Percentiles rank a stretch among this genome's conserved stretches.
Conservation (phyloP, 35 echinoderm and acorn worm species). For the Nesometra sesokonis region DNA sequence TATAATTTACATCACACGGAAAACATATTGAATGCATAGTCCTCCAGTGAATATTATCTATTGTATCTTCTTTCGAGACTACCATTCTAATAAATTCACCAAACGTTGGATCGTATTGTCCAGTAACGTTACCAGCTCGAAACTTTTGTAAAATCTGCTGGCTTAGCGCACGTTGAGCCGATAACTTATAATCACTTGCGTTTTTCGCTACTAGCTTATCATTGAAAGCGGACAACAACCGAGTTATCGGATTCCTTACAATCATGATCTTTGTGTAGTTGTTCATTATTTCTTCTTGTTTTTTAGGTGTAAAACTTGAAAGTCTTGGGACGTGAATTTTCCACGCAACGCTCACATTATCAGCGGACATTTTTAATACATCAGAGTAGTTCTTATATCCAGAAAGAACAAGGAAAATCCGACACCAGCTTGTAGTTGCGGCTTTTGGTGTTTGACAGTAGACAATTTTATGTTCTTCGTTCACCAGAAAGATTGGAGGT, state of each 20-base stretch:
- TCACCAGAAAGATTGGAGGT: slow-evolving; percentile 11
- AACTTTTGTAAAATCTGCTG: background rate
- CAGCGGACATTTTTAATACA: background rate
- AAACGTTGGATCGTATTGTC: slow-evolving; percentile 24
- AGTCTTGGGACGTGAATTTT: background rate
- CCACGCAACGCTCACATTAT: background rate
- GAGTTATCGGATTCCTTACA: slow-evolving; percentile 45
- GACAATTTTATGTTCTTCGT: slow-evolving; percentile 41
- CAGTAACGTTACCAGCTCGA: background rate
- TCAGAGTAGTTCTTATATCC: slow-evolving; percentile 3
- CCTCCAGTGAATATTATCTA: slow-evolving; percentile 31
- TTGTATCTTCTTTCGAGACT: background rate
- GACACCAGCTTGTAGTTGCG: slow-evolving; percentile 37
- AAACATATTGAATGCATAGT: slow-evolving; percentile 25
- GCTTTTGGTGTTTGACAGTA: slow-evolving; percentile 56
- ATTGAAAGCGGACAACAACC: slow-evolving; percentile 40
- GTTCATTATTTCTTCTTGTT: slow-evolving; percentile 5
- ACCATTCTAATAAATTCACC: slow-evolving; percentile 35
- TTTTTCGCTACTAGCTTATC: slow-evolving; percentile 22
- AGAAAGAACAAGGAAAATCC: slow-evolving; percentile 20
- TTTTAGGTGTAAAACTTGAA: background rate
- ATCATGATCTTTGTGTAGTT: slow-evolving; percentile 44
- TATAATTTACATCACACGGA: slow-evolving; percentile 42
- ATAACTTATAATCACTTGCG: background rate
- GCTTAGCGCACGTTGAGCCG: background rate